Conservation (phyloP, 2,113 vertebrate species). For the Nyctibius bracteatus region DNA sequence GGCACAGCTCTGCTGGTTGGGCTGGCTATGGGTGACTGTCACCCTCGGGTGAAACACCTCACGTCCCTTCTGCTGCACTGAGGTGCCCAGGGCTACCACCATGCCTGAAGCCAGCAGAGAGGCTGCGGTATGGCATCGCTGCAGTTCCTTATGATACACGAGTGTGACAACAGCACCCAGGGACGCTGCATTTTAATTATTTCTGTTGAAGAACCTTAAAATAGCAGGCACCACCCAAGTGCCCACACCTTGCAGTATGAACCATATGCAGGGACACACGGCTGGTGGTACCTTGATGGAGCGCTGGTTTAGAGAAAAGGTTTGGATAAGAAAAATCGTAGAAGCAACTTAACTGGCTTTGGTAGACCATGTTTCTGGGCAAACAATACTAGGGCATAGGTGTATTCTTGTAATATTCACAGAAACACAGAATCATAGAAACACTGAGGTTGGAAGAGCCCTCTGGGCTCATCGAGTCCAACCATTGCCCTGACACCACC, state of each 20-base stretch:
- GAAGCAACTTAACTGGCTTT: neutral
- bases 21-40: rapidly evolving
- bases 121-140: neutral
- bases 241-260: neutral
- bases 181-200: rapidly evolving
- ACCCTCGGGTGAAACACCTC: neutral
- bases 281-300: neutral
- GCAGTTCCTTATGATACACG: rapidly evolving
- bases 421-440: too few species aligned
- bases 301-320: neutral
- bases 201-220: neutral
- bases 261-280: neutral
- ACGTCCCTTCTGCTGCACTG: rapidly evolving
- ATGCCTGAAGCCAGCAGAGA: neutral
- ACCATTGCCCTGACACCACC: too few species aligned
- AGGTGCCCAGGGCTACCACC: neutral
- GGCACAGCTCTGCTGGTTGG: neutral
- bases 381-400: neutral
- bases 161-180: neutral
- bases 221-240: neutral
- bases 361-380: neutral
- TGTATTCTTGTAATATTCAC: constrained; percentile 26
- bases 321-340: neutral
- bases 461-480: too few species aligned
- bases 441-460: too few species aligned